phyloP scores from a whole-genome alignment of 37 sponge, comb jelly and placozoan genomes.

The Aplysina aerophoba region DNA sequence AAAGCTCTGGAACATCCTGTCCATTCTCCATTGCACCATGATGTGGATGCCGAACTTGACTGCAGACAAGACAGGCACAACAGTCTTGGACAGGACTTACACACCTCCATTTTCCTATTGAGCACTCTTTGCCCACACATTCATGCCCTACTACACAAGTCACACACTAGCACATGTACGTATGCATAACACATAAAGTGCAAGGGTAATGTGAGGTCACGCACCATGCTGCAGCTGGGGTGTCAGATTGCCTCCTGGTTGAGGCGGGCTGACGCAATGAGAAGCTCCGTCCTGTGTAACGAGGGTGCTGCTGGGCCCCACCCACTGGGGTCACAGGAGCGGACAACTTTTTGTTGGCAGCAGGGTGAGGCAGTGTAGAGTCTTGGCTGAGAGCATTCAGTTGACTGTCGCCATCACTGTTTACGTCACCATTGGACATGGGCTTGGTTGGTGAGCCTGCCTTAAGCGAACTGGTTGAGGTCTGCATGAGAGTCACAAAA shows the following conservation, averaged over 20 bases:
- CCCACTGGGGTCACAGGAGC: background rate
- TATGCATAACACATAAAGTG: too few species aligned
- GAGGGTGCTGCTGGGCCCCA: slow-evolving; percentile 21
- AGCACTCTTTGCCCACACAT: background rate
- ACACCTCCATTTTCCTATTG: background rate
- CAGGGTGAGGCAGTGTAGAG: too few species aligned
- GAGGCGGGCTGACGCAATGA: slow-evolving; percentile 72
- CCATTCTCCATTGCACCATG: slow-evolving; percentile 23
- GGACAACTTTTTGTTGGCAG: background rate
- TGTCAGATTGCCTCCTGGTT: slow-evolving; percentile 26
- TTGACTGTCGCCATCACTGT: slow-evolving; percentile 5
- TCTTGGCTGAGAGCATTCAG: background rate
- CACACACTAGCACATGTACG: background rate
- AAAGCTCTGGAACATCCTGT: too few species aligned
- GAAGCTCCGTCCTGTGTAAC: slow-evolving; percentile 52
- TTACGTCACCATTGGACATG: slow-evolving; percentile 3
- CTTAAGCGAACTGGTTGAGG: slow-evolving; percentile 16
- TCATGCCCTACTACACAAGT: too few species aligned
- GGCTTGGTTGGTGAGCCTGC: background rate
- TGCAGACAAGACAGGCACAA: too few species aligned
- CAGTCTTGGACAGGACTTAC: too few species aligned
- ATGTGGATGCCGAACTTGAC: background rate
- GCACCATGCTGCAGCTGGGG: too few species aligned
- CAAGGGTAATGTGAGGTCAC: too few species aligned
- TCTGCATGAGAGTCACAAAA: background rate